These are phyloP conservation scores for Pagrus major DNA, from an alignment of 2,113 vertebrate genomes.

Conservation along the genomic window DNA sequence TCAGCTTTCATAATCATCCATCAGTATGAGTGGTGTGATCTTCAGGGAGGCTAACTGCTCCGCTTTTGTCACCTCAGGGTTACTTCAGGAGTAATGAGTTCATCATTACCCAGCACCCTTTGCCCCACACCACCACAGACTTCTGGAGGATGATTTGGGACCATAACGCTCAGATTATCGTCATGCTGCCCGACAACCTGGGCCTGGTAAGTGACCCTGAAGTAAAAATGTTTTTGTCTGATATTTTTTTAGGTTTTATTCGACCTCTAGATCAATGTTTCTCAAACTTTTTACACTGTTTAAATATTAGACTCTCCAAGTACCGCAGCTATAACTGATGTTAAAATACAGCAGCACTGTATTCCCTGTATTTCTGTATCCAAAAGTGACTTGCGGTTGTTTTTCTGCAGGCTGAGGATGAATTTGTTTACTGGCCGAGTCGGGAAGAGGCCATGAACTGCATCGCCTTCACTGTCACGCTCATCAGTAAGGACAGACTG, in stretches of 20 bases:
- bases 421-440: conserved; percentile 99
- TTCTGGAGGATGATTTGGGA: conserved; percentile 99
- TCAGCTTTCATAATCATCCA: conserved; percentile 3
- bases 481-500: conserved; percentile 98
- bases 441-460: conserved; percentile 99
- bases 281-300: no score
- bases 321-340: no score
- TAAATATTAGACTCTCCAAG: no score
- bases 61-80: conserved; percentile 85
- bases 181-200: conserved; percentile 98
- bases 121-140: conserved; percentile 97
- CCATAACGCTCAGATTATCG: conserved; percentile 98
- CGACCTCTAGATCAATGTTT: background rate
- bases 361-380: no score
- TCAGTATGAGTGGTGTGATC: background rate
- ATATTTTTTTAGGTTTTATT: background rate
- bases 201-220: conserved; percentile 88
- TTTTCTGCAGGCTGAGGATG: conserved; percentile 92
- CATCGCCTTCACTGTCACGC: conserved; percentile 98
- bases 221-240: background rate
- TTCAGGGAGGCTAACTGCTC: conserved; percentile 49
- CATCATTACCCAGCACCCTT: conserved; percentile 98
- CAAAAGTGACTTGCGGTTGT: background rate
- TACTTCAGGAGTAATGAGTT: conserved; percentile 99
- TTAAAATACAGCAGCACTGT: no score